Percentiles rank a stretch among this genome's conserved stretches.
phyloP scores from a whole-genome alignment of 2,113 vertebrate genomes.

The Columbina picui region DNA sequence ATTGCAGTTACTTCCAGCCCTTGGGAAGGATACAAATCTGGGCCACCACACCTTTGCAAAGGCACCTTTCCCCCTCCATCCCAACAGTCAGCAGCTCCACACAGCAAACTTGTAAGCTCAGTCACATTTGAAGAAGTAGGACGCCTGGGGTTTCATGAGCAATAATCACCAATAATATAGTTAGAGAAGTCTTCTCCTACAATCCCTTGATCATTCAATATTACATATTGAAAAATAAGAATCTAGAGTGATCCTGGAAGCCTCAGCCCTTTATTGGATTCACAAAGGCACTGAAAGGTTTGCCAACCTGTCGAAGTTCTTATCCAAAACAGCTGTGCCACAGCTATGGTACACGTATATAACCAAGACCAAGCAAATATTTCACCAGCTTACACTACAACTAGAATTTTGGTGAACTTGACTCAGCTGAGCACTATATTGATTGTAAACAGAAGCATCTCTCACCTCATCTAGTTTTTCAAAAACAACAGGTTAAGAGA shows the following conservation, averaged over 20 bases:
- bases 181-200: neutral
- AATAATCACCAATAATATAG: neutral
- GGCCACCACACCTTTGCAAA: fast-evolving
- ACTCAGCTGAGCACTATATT: neutral
- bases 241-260: neutral
- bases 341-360: neutral
- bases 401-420: neutral
- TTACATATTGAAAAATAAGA: neutral
- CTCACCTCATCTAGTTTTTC: neutral
- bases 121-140: neutral
- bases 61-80: neutral
- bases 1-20: neutral
- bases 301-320: too few species aligned
- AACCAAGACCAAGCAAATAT: neutral
- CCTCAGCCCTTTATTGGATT: neutral
- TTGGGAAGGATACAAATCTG: neutral
- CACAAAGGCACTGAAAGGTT: neutral
- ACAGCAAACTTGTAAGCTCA: fast-evolving
- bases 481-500: neutral
- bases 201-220: neutral
- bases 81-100: neutral
- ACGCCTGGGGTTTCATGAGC: neutral
- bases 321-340: neutral
- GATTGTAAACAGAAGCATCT: neutral
- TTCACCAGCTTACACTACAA: neutral